Conservation (phyloP, 2,888 invertebrate genomes). For the Cantharis nigra region DNA sequence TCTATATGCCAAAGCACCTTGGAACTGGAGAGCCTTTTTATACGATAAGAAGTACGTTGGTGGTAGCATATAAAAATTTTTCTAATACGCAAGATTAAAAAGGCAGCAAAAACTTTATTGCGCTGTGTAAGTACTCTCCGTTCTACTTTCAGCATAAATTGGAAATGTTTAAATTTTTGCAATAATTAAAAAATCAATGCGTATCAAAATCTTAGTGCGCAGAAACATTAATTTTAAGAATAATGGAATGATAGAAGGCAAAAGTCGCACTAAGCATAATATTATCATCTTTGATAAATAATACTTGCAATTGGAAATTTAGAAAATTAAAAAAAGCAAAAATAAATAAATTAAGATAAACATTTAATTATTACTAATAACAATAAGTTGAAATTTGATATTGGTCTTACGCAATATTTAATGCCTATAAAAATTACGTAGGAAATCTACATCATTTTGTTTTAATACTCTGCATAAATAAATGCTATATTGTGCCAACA, state of each 20-base stretch:
- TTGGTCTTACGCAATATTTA: too few species aligned
- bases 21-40: not conserved
- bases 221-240: not conserved
- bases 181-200: not conserved
- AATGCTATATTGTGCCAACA: too few species aligned
- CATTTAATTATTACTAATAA: too few species aligned
- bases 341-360: too few species aligned
- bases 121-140: too few species aligned
- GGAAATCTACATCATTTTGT: too few species aligned
- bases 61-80: not conserved
- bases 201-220: not conserved
- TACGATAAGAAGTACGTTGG: not conserved
- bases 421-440: too few species aligned
- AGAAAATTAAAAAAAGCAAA: too few species aligned
- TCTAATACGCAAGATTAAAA: not conserved
- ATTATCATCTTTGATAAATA: not conserved
- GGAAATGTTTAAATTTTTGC: not conserved
- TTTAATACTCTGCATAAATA: too few species aligned
- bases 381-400: too few species aligned
- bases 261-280: not conserved
- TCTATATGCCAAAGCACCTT: not conserved
- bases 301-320: too few species aligned
- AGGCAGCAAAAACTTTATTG: not conserved
- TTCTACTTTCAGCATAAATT: not conserved
- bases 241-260: not conserved